Evolutionary conservation across 2,797 vertebrate species (phyloP).

Genomic region (Acanthis flammea): DNA sequence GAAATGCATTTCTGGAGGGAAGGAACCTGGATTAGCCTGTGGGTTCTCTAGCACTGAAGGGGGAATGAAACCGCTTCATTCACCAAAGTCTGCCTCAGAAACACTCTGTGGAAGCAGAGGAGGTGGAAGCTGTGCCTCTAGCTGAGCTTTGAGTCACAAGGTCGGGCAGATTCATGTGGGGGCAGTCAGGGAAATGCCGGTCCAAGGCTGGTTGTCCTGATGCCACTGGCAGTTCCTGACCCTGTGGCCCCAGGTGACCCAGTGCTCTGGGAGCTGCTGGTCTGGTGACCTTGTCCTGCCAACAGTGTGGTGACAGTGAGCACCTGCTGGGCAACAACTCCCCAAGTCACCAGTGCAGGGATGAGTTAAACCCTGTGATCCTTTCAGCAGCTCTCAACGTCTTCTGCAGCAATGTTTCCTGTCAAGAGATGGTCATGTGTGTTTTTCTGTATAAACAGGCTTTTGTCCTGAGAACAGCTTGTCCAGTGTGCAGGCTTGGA

Average conservation of each 20-base stretch:
- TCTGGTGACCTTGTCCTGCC: background rate
- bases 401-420: background rate
- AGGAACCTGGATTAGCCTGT: background rate
- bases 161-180: background rate
- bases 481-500: background rate
- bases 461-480: background rate
- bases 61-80: background rate
- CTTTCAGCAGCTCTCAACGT: background rate
- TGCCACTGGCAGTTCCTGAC: background rate
- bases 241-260: accelerated
- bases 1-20: background rate
- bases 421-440: background rate
- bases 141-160: background rate
- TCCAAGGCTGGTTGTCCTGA: background rate
- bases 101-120: background rate
- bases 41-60: background rate
- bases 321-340: background rate
- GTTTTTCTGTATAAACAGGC: background rate
- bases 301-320: background rate
- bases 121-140: background rate
- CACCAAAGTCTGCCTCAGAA: background rate
- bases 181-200: accelerated
- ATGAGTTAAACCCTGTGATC: background rate
- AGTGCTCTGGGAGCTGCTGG: background rate
- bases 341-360: background rate